Conservation (phyloP, 2,113 vertebrate genomes). For the Stigmatopora argus region DNA sequence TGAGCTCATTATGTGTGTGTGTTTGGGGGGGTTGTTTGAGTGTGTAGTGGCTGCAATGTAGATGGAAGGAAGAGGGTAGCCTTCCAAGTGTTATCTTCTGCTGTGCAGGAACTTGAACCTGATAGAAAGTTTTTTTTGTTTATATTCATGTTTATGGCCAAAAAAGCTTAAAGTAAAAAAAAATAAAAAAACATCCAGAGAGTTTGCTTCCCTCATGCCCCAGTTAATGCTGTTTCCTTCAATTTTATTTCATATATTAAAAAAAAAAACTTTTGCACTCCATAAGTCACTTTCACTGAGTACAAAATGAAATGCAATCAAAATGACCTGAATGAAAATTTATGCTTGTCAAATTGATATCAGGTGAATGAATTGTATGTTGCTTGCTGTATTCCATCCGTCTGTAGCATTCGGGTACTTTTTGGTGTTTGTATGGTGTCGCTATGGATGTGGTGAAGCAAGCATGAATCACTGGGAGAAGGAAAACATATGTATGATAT, state of each 20-base stretch:
- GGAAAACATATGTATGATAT: not conserved
- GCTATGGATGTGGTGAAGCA: constrained; percentile 26
- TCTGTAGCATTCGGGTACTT: constrained; percentile 33
- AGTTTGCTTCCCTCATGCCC: constrained; percentile 23
- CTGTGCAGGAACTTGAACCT: constrained; percentile 68
- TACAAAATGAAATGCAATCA: not conserved
- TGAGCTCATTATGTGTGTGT: not conserved
- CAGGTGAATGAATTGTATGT: constrained; percentile 10
- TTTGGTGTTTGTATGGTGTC: constrained; percentile 37
- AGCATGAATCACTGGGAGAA: constrained; percentile 15
- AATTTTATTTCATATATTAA: not conserved
- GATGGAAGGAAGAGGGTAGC: constrained; percentile 29
- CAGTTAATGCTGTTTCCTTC: constrained; percentile 24
- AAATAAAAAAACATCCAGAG: constrained; percentile 25
- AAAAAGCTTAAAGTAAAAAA: constrained; percentile 7
- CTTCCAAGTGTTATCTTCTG: constrained; percentile 65
- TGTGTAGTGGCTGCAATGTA: constrained; percentile 17
- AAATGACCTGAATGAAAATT: constrained; percentile 8
- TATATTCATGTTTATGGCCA: constrained; percentile 21
- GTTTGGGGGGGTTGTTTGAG: constrained; percentile 5
- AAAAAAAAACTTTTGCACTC: constrained; percentile 45
- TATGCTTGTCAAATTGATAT: constrained; percentile 14
- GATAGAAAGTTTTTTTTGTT: constrained; percentile 21
- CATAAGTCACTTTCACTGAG: not conserved
- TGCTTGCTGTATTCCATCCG: constrained; percentile 13